phyloP scores from a whole-genome alignment of 2,888 invertebrate species.

The Lasius fuliginosus region DNA sequence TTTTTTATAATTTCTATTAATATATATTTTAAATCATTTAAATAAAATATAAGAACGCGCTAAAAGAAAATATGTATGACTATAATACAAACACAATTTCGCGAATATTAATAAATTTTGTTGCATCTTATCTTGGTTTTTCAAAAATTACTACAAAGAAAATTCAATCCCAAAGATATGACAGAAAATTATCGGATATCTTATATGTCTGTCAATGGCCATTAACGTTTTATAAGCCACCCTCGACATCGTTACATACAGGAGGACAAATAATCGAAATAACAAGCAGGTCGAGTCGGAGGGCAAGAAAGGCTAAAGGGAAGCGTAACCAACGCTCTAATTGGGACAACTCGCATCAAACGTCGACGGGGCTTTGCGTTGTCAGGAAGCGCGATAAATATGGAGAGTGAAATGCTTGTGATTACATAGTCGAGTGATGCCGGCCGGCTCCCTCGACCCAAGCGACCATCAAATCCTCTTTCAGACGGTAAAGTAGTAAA shows the following conservation, averaged over 20 bases:
- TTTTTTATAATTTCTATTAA: not conserved
- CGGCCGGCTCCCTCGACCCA: slow-evolving; percentile 40
- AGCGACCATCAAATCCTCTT: slow-evolving; percentile 62
- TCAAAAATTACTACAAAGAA: not conserved
- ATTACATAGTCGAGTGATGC: slow-evolving; percentile 57
- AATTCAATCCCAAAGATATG: not conserved
- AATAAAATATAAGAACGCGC: not conserved
- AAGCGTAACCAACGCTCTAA: slow-evolving; percentile 49
- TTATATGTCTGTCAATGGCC: slow-evolving; percentile 16
- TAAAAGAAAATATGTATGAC: not conserved
- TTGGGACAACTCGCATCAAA: slow-evolving; percentile 62
- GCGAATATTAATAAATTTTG: not conserved
- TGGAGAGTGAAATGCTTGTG: slow-evolving; percentile 56
- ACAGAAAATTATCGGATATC: not conserved
- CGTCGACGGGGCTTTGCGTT: slow-evolving; percentile 45
- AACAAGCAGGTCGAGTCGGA: slow-evolving; percentile 12
- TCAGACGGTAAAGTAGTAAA: slow-evolving; percentile 58
- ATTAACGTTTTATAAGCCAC: slow-evolving; percentile 1
- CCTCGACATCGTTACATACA: slow-evolving; percentile 13
- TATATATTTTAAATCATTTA: not conserved
- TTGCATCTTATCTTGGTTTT: not conserved
- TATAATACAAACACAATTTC: not conserved
- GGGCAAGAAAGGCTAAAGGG: not conserved
- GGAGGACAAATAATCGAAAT: slow-evolving; percentile 36
- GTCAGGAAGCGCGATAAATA: slow-evolving; percentile 58